phyloP scores from a whole-genome alignment of 2,113 vertebrate species.

The Chlamydotis undulata region DNA sequence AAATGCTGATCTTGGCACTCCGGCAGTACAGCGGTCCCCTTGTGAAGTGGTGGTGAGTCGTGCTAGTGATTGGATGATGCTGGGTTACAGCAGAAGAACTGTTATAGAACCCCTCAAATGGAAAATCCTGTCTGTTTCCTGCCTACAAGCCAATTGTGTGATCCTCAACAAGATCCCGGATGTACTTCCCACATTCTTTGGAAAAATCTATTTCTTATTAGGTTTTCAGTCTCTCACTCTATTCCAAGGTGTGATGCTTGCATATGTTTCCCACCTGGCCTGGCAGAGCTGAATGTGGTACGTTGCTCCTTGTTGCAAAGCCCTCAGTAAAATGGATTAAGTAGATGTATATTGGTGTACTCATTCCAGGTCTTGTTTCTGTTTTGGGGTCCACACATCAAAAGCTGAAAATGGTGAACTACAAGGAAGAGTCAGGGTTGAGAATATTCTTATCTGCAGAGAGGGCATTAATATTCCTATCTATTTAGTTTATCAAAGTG shows the following conservation, averaged over 20 bases:
- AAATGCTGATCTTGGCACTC: not conserved
- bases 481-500: conserved; percentile 2
- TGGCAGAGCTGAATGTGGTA: not conserved
- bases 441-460: not conserved
- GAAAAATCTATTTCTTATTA: not conserved
- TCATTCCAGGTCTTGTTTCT: not conserved
- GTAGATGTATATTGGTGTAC: not conserved
- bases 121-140: not conserved
- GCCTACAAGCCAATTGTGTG: not conserved
- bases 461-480: not conserved
- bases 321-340: not conserved
- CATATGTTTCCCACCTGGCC: not conserved
- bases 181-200: not conserved
- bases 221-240: not conserved
- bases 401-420: not conserved
- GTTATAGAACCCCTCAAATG: not conserved
- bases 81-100: not conserved
- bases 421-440: not conserved
- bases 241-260: not conserved
- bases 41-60: not conserved
- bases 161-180: not conserved
- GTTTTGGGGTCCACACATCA: not conserved
- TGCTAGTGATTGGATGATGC: not conserved
- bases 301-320: not conserved
- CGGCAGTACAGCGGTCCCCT: not conserved